phyloP scores from a whole-genome alignment of 1,140 invertebrate species.

The Polypedilum pembai region DNA sequence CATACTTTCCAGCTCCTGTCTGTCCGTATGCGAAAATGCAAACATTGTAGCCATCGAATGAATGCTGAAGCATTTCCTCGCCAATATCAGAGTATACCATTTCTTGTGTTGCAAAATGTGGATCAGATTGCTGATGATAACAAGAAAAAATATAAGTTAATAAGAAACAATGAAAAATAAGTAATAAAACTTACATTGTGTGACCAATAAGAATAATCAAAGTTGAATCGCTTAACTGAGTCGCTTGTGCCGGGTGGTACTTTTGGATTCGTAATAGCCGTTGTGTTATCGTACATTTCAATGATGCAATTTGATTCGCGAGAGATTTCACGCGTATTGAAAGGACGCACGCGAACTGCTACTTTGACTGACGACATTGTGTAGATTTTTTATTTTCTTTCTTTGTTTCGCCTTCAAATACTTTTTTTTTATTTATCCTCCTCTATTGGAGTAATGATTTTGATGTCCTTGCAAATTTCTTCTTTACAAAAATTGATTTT shows the following conservation, averaged over 20 bases:
- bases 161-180: background rate
- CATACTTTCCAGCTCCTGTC: constrained; percentile 78
- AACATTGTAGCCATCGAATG: constrained; percentile 89
- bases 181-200: constrained; percentile 82
- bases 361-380: constrained; percentile 93
- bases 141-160: constrained; percentile 30
- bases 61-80: constrained; percentile 97
- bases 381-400: too few relatives aligned
- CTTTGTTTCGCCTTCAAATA: background rate
- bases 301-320: constrained; percentile 95
- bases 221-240: constrained; percentile 89
- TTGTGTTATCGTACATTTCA: constrained; percentile 83
- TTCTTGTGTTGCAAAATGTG: constrained; percentile 85
- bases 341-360: constrained; percentile 97
- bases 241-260: constrained; percentile 76
- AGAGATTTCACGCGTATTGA: constrained; percentile 92
- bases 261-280: constrained; percentile 92
- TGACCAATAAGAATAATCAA: constrained; percentile 99
- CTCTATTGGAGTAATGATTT: background rate
- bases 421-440: background rate
- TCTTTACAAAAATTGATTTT: background rate
- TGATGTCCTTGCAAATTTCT: background rate
- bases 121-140: constrained; percentile 64
- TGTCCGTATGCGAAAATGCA: constrained; percentile 96
- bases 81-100: constrained; percentile 98